Evolutionary conservation across 2,113 vertebrate species (phyloP), one percentile per base, ranked within the genome.

Genomic region (Apteryx mantelli): DNA sequence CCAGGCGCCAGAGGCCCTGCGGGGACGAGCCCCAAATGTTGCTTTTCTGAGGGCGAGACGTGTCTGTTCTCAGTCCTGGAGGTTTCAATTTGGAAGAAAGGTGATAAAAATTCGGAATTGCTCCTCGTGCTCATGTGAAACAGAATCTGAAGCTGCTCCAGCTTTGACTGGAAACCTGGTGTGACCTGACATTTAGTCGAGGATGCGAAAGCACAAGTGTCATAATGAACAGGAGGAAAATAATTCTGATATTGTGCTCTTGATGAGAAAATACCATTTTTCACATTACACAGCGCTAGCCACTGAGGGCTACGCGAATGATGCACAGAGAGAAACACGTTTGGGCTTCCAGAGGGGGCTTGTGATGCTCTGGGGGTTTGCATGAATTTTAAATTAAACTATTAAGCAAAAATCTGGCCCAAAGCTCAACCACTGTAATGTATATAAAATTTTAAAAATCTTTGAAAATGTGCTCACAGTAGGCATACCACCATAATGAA

Each of bases 181-280:
- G 66, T 80, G 94, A 84, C 90, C 78, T 79, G 85, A 88, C 70
- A 89, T 89, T 89, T 88, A 91, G 60, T 56, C 13, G 10, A 85
- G 77, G 81, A 75, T 66, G 69, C 65, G 84, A 78, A 84, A 84
- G 60, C 50, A 71, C 50, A 56, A 68, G 50, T 94, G 42, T 65
- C 82, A 81, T 77, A 65, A 86, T 74, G 60, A 86, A 78, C 55
- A 85, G 61, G 55, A 73, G 34, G 61, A 13, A 86, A 93, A 89
- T 53, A 84, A 87, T 79, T 81, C 91, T 85, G 92, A 52, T 65
- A 63, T 28, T n/a, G 85, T 78, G 76, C 28, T 83, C 40, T 26
- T 68, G 77, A 77, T 61, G 77, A 94, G 71, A 82, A 88, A 93
- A 76, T 14, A 42, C 32, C 46, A 18, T 58, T 86, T 87, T 56